A percentile compares a stretch with the other conserved stretches of the same genome.
Evolutionary conservation across 2,113 vertebrate species (phyloP).

Genomic region (Bufo gargarizans): DNA sequence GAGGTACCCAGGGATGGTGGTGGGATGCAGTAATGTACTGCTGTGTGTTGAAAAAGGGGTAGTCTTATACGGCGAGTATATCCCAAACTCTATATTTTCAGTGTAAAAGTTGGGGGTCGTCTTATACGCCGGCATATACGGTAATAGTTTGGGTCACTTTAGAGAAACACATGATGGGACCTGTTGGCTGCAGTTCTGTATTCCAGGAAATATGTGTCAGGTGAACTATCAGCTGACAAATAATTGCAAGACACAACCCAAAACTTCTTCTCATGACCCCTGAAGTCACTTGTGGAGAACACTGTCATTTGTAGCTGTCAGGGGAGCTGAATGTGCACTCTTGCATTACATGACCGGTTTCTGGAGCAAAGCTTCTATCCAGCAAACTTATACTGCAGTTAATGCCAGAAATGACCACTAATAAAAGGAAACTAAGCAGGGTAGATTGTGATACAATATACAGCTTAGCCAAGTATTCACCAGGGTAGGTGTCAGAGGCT

Average conservation of each 20-base stretch:
- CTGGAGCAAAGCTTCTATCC: not conserved
- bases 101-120: too few relatives aligned
- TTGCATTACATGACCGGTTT: constrained; percentile 8
- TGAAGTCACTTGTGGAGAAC: constrained; percentile 21
- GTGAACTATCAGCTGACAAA: constrained; percentile 57
- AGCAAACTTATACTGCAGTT: not conserved
- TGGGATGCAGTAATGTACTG: too few relatives aligned
- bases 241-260: constrained; percentile 30
- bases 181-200: not conserved
- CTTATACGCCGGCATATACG: too few relatives aligned
- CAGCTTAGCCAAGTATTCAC: too few relatives aligned
- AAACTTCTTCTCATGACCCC: constrained; percentile 52
- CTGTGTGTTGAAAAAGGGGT: too few relatives aligned
- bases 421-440: too few relatives aligned
- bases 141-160: not conserved
- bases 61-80: too few relatives aligned
- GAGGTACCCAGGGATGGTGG: too few relatives aligned
- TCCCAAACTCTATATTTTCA: too few relatives aligned
- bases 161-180: not conserved
- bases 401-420: too few relatives aligned
- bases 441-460: too few relatives aligned
- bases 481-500: too few relatives aligned
- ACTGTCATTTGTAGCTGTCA: constrained; percentile 23
- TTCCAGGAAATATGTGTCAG: constrained; percentile 59
- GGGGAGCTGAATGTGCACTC: constrained; percentile 22